These are phyloP conservation scores for Cylloceria caligata DNA, from an alignment of 2,888 invertebrate genomes.

Conservation along the genomic window DNA sequence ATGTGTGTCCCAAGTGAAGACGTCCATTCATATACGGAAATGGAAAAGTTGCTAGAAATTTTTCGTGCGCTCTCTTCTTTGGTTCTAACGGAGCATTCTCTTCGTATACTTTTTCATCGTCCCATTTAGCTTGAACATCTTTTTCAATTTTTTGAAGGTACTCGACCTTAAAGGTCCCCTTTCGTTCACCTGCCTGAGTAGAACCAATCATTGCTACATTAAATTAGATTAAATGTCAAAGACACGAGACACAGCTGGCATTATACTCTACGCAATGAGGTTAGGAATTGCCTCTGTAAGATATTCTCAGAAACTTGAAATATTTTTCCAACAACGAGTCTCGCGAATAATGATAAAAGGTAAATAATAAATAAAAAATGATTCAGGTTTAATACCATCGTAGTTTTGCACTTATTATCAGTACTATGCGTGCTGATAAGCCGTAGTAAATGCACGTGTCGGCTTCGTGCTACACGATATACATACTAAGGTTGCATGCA, in stretches of 20 bases:
- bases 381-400: slow-evolving; percentile 54
- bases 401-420: slow-evolving; percentile 51
- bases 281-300: slow-evolving; percentile 35
- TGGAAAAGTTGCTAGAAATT: slow-evolving; percentile 97
- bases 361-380: neutral
- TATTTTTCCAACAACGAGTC: neutral
- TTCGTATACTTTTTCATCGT: slow-evolving; percentile 92
- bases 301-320: neutral
- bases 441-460: slow-evolving; percentile 47
- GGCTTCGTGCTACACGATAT: slow-evolving; percentile 34
- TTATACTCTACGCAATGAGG: slow-evolving; percentile 48
- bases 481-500: too few relatives aligned
- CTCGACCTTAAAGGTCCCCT: slow-evolving; percentile 98
- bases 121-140: slow-evolving; percentile 95
- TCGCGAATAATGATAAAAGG: neutral
- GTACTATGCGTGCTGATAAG: slow-evolving; percentile 20
- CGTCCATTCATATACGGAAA: slow-evolving; percentile 99
- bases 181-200: slow-evolving; percentile 87
- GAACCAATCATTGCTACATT: slow-evolving; percentile 29
- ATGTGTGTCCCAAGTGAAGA: slow-evolving; percentile 98
- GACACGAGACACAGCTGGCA: slow-evolving; percentile 43
- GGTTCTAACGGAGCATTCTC: slow-evolving; percentile 90
- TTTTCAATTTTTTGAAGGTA: slow-evolving; percentile 95
- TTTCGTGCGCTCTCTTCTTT: slow-evolving; percentile 88
- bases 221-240: neutral